These are phyloP conservation scores for Hemichromis elongatus DNA, from an alignment of 2,113 vertebrate species.

Conservation along the genomic window DNA sequence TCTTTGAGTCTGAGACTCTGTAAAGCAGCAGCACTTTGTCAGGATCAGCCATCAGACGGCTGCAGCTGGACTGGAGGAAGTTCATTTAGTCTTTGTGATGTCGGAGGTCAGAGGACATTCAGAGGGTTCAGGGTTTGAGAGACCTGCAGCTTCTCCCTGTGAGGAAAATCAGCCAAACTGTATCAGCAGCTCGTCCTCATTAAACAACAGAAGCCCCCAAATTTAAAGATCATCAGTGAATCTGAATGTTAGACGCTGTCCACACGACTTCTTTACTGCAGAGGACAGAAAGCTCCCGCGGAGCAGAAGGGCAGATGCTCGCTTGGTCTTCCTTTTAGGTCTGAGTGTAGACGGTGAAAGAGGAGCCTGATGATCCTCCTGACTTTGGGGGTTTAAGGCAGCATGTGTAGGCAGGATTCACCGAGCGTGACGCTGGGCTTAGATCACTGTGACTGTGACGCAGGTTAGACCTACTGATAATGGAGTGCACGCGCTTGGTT, in stretches of 20 bases:
- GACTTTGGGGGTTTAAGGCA: too few relatives aligned
- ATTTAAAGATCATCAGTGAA: not conserved
- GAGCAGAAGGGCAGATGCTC: too few relatives aligned
- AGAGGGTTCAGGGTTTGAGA: not conserved
- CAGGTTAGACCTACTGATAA: too few relatives aligned
- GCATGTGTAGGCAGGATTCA: too few relatives aligned
- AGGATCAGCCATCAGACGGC: not conserved
- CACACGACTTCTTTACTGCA: not conserved
- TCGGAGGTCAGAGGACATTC: not conserved
- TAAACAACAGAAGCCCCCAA: not conserved
- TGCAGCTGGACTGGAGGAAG: not conserved
- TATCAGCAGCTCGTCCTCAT: not conserved
- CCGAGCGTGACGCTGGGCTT: too few relatives aligned
- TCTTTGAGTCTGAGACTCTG: not conserved
- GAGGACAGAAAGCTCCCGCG: fast-evolving
- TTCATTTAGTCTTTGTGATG: not conserved
- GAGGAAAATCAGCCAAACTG: not conserved
- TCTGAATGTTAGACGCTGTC: not conserved
- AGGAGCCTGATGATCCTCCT: too few relatives aligned
- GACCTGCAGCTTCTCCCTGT: not conserved
- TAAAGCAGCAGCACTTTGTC: not conserved
- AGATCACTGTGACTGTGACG: too few relatives aligned
- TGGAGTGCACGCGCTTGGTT: too few relatives aligned
- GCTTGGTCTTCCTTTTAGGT: too few relatives aligned
- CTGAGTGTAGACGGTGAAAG: too few relatives aligned